These are phyloP conservation scores for Dexiosoma caninum DNA, from an alignment of 2,888 invertebrate genomes.

Conservation along the genomic window DNA sequence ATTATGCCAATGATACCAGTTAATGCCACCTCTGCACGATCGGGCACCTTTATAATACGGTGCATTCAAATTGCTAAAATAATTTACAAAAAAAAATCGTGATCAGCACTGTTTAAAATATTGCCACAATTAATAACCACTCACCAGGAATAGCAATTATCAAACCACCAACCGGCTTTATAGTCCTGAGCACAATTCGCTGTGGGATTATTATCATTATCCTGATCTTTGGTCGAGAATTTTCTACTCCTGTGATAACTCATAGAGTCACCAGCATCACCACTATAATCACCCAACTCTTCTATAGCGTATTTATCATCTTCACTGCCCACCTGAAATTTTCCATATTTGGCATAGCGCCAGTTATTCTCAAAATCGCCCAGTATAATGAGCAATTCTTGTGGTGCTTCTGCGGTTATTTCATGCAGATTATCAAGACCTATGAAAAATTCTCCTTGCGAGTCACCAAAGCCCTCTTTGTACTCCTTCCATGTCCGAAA, in stretches of 20 bases:
- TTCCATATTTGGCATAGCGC: slow-evolving; percentile 41
- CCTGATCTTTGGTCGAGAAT: slow-evolving; percentile 46
- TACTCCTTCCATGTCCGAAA: slow-evolving; percentile 40
- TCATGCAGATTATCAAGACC: slow-evolving; percentile 27
- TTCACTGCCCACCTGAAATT: slow-evolving; percentile 25
- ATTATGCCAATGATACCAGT: slow-evolving; percentile 50
- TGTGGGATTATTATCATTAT: slow-evolving; percentile 40
- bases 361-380: slow-evolving; percentile 34
- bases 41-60: slow-evolving; percentile 21
- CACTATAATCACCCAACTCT: slow-evolving; percentile 38
- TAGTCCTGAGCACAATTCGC: slow-evolving; percentile 37
- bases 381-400: slow-evolving; percentile 26
- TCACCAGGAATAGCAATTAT: slow-evolving; percentile 46
- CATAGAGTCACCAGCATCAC: slow-evolving; percentile 44
- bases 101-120: not conserved
- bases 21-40: slow-evolving; percentile 39
- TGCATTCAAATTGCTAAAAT: slow-evolving; percentile 40
- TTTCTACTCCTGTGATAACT: slow-evolving; percentile 29
- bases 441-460: slow-evolving; percentile 38
- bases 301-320: slow-evolving; percentile 36
- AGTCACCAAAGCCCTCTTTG: slow-evolving; percentile 37
- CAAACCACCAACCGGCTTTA: slow-evolving; percentile 48
- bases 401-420: slow-evolving; percentile 21
- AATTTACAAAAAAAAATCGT: not conserved
- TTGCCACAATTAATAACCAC: not conserved